A percentile compares a stretch with the other conserved stretches of the same genome.
Evolutionary conservation across 2,888 invertebrate species (phyloP).

Genomic region (Caenorhabditis sinica): DNA sequence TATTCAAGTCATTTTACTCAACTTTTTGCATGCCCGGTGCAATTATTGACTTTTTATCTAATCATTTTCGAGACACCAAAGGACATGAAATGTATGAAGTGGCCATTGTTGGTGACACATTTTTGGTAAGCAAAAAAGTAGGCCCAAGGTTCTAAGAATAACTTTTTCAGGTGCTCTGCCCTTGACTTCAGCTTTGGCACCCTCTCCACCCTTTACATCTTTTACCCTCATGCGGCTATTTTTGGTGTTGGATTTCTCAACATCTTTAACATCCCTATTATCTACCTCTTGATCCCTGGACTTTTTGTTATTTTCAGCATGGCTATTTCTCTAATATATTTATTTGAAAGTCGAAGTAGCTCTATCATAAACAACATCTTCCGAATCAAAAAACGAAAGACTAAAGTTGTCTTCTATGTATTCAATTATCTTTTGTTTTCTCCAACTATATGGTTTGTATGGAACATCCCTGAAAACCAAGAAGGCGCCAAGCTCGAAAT

Average conservation of each 20-base stretch:
- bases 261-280: not conserved
- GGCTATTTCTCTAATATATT: not conserved
- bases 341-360: slow-evolving; percentile 9
- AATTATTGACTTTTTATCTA: not conserved
- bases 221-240: not conserved
- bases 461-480: not conserved
- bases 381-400: not conserved
- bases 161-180: not conserved
- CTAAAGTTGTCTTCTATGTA: not conserved
- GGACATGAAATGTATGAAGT: not conserved
- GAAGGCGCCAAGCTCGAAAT: not conserved
- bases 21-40: not conserved
- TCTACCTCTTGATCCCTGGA: not conserved
- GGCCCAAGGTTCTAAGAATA: too few species aligned
- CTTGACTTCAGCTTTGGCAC: slow-evolving; percentile 2
- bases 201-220: slow-evolving; percentile 1
- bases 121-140: not conserved
- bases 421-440: not conserved
- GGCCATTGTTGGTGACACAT: not conserved
- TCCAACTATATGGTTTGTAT: not conserved
- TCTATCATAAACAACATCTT: not conserved
- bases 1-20: slow-evolving; percentile 9
- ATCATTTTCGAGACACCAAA: not conserved
- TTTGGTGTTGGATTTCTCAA: not conserved
- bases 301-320: not conserved